Evolutionary conservation across 2,797 vertebrate genomes (phyloP).

Genomic region (Betta splendens): DNA sequence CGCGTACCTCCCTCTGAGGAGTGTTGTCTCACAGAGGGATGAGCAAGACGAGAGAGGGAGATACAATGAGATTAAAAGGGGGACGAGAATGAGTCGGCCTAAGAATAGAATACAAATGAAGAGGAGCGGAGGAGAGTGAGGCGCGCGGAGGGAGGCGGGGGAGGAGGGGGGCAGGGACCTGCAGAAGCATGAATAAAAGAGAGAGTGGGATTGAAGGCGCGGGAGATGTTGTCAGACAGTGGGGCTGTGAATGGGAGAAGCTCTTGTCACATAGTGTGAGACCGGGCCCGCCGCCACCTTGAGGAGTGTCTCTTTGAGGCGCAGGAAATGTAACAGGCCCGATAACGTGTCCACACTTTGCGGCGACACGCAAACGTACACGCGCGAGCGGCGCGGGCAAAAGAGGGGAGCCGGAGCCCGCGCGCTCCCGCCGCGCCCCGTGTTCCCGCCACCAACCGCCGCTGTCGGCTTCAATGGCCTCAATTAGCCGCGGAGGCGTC

Average conservation of each 20-base stretch:
- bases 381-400: no score
- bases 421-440: not conserved
- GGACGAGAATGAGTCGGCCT: slow-evolving; percentile 51
- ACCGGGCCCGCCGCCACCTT: slow-evolving; percentile 52
- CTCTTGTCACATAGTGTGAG: slow-evolving; percentile 64
- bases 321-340: slow-evolving; percentile 26
- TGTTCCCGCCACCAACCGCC: slow-evolving; percentile 3
- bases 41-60: slow-evolving; percentile 42
- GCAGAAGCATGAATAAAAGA: slow-evolving; percentile 73
- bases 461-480: slow-evolving; percentile 54
- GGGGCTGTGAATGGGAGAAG: slow-evolving; percentile 49
- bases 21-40: slow-evolving; percentile 49
- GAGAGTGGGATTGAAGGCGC: slow-evolving; percentile 65
- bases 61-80: slow-evolving; percentile 68
- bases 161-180: slow-evolving; percentile 21
- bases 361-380: slow-evolving; percentile 15
- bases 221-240: slow-evolving; percentile 71
- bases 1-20: slow-evolving; percentile 46
- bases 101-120: slow-evolving; percentile 71
- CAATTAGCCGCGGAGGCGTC: slow-evolving; percentile 52
- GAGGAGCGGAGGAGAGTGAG: slow-evolving; percentile 45
- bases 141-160: not conserved
- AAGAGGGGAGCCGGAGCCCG: slow-evolving; percentile 9
- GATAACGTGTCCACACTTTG: slow-evolving; percentile 46
- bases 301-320: slow-evolving; percentile 47